Evolutionary conservation across 2,888 invertebrate genomes (phyloP).

Genomic region (Lypha dubia): DNA sequence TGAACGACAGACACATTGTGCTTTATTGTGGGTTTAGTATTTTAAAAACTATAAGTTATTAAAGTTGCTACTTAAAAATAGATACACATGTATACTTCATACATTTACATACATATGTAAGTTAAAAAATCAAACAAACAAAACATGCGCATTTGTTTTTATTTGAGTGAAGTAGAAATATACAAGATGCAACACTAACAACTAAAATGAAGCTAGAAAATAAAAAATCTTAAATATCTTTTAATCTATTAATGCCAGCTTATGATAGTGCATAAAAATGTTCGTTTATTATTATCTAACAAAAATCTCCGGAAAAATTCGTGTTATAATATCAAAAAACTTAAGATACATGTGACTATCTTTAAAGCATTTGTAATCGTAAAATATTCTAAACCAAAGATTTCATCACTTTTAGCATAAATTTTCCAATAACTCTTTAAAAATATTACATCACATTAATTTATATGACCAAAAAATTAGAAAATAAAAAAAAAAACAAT

Average conservation of each 20-base stretch:
- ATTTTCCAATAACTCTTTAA: background rate
- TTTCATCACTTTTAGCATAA: background rate
- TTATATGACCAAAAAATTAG: background rate
- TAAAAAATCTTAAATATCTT: background rate
- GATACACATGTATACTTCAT: no score
- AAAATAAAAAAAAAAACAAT: background rate
- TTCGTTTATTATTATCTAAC: background rate
- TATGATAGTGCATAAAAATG: background rate
- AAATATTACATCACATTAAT: background rate
- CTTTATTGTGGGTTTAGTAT: no score
- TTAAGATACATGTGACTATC: conserved; percentile 18
- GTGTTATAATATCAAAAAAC: background rate
- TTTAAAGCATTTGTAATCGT: background rate
- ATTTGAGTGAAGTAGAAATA: no score
- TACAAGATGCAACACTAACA: background rate
- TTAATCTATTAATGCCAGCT: background rate
- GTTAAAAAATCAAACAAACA: no score
- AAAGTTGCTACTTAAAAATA: no score
- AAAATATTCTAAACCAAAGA: background rate
- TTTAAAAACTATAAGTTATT: no score
- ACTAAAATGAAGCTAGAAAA: background rate
- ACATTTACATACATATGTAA: no score
- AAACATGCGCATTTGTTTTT: no score
- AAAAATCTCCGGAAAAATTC: background rate
- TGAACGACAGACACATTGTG: no score